Evolutionary conservation across 2,113 vertebrate species (phyloP).

Genomic region (Potamarius usumacintae): DNA sequence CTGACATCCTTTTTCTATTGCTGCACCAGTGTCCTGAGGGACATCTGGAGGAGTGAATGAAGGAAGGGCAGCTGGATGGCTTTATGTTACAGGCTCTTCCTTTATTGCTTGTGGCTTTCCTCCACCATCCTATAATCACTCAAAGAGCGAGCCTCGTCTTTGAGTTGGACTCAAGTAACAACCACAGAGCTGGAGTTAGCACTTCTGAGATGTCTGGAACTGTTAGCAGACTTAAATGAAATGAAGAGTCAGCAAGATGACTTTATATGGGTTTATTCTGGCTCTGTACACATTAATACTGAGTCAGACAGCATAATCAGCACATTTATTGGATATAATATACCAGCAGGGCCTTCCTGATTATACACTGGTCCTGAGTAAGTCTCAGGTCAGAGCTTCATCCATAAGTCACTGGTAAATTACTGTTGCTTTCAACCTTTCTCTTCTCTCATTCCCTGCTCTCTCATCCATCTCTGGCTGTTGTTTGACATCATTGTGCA

Average conservation of each 20-base stretch:
- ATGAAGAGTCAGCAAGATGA: slow-evolving; percentile 29
- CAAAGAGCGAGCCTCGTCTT: neutral
- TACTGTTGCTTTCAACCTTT: neutral
- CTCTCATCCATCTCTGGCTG: slow-evolving; percentile 2
- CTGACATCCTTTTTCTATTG: slow-evolving; percentile 18
- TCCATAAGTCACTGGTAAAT: neutral
- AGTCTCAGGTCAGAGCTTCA: neutral
- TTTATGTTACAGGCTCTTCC: slow-evolving; percentile 32
- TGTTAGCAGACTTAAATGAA: slow-evolving; percentile 24
- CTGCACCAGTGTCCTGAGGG: neutral
- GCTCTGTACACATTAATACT: slow-evolving; percentile 16
- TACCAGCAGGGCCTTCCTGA: neutral
- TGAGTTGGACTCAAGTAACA: slow-evolving; percentile 19
- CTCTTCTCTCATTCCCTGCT: neutral
- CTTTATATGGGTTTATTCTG: slow-evolving; percentile 18
- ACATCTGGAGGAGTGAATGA: neutral
- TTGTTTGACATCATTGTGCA: slow-evolving; percentile 1
- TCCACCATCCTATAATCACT: slow-evolving; percentile 29
- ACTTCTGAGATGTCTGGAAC: slow-evolving; percentile 16
- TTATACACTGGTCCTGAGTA: neutral
- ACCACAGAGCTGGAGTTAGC: slow-evolving; percentile 27
- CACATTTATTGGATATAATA: slow-evolving; percentile 19
- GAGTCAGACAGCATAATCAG: slow-evolving; percentile 16
- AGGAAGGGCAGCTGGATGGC: slow-evolving; percentile 1
- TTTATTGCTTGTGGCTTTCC: slow-evolving; percentile 41